Evolutionary conservation across 2,113 vertebrate species (phyloP).

Genomic region (Syngnathus floridae): DNA sequence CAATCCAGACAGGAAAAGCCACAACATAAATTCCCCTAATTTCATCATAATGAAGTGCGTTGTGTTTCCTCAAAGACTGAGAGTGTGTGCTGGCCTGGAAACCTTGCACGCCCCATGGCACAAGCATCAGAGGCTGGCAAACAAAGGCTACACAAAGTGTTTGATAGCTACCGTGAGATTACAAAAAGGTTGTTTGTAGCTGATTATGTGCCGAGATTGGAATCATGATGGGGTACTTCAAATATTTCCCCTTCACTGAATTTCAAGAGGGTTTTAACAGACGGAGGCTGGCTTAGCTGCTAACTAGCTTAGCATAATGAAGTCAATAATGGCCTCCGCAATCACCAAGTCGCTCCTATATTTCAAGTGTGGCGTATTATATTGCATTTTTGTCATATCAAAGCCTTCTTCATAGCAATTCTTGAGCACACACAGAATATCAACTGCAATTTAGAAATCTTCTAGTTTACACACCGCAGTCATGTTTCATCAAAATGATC

Average conservation of each 20-base stretch:
- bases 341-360: constrained; percentile 4
- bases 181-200: constrained; percentile 41
- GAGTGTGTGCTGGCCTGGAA: constrained; percentile 15
- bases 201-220: constrained; percentile 56
- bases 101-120: constrained; percentile 18
- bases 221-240: constrained; percentile 52
- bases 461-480: constrained; percentile 5
- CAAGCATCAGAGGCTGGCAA: constrained; percentile 35
- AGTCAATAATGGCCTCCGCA: not conserved
- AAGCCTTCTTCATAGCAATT: constrained; percentile 15
- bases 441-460: constrained; percentile 6
- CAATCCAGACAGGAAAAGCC: constrained; percentile 15
- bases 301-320: constrained; percentile 23
- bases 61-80: constrained; percentile 42
- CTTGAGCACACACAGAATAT: constrained; percentile 4
- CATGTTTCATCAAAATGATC: constrained; percentile 10
- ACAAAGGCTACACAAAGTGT: constrained; percentile 33
- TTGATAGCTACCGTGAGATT: constrained; percentile 41
- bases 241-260: constrained; percentile 18
- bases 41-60: constrained; percentile 39
- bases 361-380: constrained; percentile 6
- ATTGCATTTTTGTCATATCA: constrained; percentile 9
- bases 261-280: not conserved
- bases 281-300: not conserved
- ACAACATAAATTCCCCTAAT: constrained; percentile 27